Conservation (phyloP, 1,140 invertebrate genomes). For the Aplysia californica region DNA sequence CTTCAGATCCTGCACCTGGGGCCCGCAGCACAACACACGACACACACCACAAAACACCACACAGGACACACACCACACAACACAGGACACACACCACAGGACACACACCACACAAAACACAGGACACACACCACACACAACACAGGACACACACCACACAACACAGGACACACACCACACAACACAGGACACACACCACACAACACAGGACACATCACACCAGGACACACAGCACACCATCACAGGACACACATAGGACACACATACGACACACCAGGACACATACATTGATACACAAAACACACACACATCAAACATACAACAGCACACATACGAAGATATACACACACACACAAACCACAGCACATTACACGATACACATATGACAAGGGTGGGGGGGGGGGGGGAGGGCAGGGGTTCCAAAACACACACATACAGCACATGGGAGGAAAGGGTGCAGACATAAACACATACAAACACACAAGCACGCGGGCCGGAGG, state of each 20-base stretch:
- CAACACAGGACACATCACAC: neutral
- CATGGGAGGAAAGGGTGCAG: no score
- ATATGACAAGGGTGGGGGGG: no score
- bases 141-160: neutral
- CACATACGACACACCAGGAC: slow-evolving; percentile 11
- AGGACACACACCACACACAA: neutral
- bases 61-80: neutral
- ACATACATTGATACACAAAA: slow-evolving; percentile 3
- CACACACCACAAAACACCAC: neutral
- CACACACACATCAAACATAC: slow-evolving; percentile 1
- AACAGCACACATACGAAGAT: neutral
- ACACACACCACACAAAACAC: neutral
- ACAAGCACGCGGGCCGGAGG: no score
- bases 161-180: neutral
- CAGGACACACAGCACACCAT: neutral
- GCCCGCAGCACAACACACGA: neutral
- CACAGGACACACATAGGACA: slow-evolving; percentile 18
- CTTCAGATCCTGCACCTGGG: slow-evolving; percentile 34
- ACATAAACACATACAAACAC: no score
- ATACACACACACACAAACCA: no score
- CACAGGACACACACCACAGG: neutral
- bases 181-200: neutral
- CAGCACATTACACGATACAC: no score
- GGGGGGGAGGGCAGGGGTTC: no score
- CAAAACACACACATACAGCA: no score